Evolutionary conservation across 1,140 invertebrate species (phyloP).

Genomic region (Lepidotrigona ventralis): DNA sequence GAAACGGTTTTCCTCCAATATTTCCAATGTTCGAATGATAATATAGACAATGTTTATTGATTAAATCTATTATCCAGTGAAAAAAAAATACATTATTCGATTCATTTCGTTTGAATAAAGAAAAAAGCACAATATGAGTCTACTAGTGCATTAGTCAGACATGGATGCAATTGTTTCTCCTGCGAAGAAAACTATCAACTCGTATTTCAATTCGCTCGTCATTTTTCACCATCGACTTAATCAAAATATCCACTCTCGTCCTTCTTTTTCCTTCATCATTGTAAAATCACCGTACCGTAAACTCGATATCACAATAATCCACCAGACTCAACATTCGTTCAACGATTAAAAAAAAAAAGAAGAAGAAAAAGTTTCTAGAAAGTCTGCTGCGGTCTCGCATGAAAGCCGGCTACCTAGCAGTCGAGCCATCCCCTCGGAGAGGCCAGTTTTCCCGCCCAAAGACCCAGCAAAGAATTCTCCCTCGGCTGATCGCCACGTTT

Average conservation of each 20-base stretch:
- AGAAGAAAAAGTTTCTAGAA: background rate
- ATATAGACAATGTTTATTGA: background rate
- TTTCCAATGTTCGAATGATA: background rate
- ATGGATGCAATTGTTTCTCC: too few relatives aligned
- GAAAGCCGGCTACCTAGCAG: background rate
- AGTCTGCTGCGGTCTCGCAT: background rate
- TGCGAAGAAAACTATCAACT: too few relatives aligned
- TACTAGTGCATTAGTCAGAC: too few relatives aligned
- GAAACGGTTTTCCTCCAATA: background rate
- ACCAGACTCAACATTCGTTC: background rate
- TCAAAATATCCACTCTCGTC: background rate
- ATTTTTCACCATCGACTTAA: background rate
- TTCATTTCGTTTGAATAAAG: too few relatives aligned
- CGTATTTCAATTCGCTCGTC: too few relatives aligned
- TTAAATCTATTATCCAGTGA: too few relatives aligned
- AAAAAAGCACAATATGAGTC: too few relatives aligned
- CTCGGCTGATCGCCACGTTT: constrained; percentile 17
- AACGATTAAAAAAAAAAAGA: too few relatives aligned
- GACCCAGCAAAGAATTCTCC: constrained; percentile 1
- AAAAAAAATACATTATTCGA: too few relatives aligned
- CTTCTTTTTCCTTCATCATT: accelerated
- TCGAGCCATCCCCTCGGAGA: too few relatives aligned
- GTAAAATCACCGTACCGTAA: background rate
- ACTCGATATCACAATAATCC: background rate
- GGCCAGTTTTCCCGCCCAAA: background rate